Base-by-base conservation (phyloP, 2,113 vertebrate species). In the Cyphomyrus plagiostoma region DNA sequence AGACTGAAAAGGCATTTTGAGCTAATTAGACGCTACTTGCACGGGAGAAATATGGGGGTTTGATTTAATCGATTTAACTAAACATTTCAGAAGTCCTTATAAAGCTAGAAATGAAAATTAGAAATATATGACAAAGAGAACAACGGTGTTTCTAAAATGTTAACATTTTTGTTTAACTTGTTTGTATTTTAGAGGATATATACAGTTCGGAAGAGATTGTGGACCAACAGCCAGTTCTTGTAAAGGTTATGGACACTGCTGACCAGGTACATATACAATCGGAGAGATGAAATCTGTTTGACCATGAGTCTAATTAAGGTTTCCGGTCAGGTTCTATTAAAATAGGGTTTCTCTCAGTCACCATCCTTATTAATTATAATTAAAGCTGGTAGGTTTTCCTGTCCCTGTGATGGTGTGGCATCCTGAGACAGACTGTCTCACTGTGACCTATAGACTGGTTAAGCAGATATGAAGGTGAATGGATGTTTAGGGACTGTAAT, bases 171-270 rank as follows among this genome's bases (percentile, higher is more conserved):
- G 26, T 74, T 46, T 48, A 49, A 45, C 15, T 39, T 42, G 21
- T 30, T 46, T 88, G 42, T 88, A 23, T 74, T 95, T 21, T 92
- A 98, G 98, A 98, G 92, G 98, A 98, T 88, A 97, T 97, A 45
- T 98, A 98, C 66, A 91, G 96, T 85, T 97, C 96, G 0, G 97
- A 98, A 92, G 97, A 97, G 94, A 93, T 93, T 1, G 97, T 98
- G 91, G 97, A 98, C 94, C 97, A 97, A 91, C 97, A 98, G 91
- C 94, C 95, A 0, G 93, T 98, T 88, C 93, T 97, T 90, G 92
- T 98, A 93, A 97, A 96, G 90, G 95, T 98, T 92, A 98, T 98
- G 97, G 98, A 98, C 92, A 98, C 98, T 0, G 97, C 97, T 0
- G 97, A 98, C 91, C 96, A 93, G 97, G 98, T 98, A 95, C 94